These are phyloP conservation scores for Pelecanus crispus DNA, from an alignment of 2,113 vertebrate species.

Conservation along the genomic window DNA sequence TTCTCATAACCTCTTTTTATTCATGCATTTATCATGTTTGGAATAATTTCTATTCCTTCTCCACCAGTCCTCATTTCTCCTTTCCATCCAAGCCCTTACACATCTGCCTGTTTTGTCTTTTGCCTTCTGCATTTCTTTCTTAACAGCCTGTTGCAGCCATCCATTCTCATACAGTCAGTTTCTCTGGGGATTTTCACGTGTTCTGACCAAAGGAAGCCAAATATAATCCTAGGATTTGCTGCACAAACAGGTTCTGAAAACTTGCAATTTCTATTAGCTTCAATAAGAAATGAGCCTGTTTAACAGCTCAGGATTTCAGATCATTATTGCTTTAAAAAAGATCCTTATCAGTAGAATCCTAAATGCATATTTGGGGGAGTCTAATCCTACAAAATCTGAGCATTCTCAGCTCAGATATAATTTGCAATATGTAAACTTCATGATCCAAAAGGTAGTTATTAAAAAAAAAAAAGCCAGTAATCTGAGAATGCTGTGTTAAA, in stretches of 20 bases:
- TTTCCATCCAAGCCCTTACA: background rate
- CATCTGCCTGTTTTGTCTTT: background rate
- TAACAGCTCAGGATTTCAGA: background rate
- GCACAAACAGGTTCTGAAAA: background rate
- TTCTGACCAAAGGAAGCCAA: background rate
- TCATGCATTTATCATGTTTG: background rate
- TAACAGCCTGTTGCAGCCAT: background rate
- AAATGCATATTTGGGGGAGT: background rate
- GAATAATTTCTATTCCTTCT: background rate
- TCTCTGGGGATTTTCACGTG: background rate
- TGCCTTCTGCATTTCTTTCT: background rate
- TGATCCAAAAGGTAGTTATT: background rate
- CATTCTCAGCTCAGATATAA: background rate
- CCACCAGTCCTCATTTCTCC: background rate
- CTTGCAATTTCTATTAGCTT: background rate
- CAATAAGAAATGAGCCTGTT: background rate
- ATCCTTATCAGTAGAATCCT: background rate
- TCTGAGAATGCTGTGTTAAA: background rate
- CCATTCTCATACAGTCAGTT: background rate
- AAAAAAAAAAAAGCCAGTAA: background rate
- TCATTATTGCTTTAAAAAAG: background rate
- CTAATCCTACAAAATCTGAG: background rate
- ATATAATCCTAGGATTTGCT: background rate
- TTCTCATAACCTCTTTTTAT: background rate
- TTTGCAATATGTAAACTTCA: background rate